A percentile compares a stretch with the other conserved stretches of the same genome.
Conservation (phyloP, 2,113 vertebrate genomes). For the Sinosuthora webbiana region DNA sequence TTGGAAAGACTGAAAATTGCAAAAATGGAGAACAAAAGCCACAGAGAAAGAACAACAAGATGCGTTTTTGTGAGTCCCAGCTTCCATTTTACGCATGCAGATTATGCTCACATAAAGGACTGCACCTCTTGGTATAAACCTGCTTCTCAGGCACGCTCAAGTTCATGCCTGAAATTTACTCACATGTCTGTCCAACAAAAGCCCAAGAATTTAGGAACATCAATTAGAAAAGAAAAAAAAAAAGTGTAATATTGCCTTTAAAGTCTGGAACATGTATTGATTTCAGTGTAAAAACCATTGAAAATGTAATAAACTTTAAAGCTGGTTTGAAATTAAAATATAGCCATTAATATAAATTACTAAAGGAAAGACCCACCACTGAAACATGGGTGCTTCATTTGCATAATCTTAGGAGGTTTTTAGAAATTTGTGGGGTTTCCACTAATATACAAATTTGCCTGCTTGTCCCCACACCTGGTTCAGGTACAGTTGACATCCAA, state of each 20-base stretch:
- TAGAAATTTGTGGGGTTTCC: neutral
- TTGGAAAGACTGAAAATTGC: neutral
- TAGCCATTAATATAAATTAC: neutral
- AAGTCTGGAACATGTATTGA: conserved; percentile 32
- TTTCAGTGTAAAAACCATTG: neutral
- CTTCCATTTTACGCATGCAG: conserved; percentile 14
- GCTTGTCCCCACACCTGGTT: neutral
- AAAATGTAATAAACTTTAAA: neutral
- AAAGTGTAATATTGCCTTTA: conserved; percentile 21
- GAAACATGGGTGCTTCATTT: neutral
- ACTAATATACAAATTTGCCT: neutral
- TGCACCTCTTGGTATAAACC: neutral
- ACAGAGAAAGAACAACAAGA: conserved; percentile 23
- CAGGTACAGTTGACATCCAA: neutral
- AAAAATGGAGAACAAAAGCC: neutral
- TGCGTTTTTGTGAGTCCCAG: neutral
- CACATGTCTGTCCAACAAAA: neutral
- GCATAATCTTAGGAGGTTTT: neutral
- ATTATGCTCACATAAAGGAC: neutral
- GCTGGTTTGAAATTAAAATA: neutral
- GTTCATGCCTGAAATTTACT: neutral
- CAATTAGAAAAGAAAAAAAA: neutral
- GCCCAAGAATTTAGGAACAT: neutral
- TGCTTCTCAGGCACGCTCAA: neutral
- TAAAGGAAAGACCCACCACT: neutral